Percentiles rank a stretch among this genome's conserved stretches.
Evolutionary conservation across 2,113 vertebrate genomes (phyloP).

Genomic region (Chaetodon auriga): DNA sequence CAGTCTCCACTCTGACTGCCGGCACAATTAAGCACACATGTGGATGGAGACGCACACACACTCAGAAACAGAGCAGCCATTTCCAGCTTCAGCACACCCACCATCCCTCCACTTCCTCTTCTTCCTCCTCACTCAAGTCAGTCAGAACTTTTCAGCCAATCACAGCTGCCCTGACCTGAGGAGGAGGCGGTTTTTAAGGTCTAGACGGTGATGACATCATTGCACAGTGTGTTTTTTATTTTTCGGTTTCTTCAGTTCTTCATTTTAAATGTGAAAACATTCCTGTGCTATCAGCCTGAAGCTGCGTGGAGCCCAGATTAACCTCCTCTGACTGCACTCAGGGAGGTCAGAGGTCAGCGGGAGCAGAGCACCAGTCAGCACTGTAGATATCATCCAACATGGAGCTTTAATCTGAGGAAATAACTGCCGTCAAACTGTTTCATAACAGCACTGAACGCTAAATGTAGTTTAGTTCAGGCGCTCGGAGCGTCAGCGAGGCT

Average conservation of each 20-base stretch:
- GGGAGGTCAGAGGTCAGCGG: too few species aligned
- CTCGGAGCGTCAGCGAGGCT: not conserved
- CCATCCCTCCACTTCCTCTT: not conserved
- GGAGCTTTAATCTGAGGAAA: too few species aligned
- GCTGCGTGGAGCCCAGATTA: too few species aligned
- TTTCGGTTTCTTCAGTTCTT: not conserved
- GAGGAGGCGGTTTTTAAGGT: not conserved
- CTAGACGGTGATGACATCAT: conserved; percentile 1
- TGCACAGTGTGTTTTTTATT: not conserved
- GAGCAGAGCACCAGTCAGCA: too few species aligned
- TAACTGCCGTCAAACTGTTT: too few species aligned
- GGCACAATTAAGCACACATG: conserved; percentile 80
- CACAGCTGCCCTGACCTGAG: not conserved
- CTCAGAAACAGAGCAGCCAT: conserved; percentile 47
- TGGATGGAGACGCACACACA: conserved; percentile 47
- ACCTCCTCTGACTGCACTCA: too few species aligned
- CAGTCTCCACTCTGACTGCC: conserved; percentile 82
- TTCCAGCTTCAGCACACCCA: conserved; percentile 50
- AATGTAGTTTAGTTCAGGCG: too few species aligned
- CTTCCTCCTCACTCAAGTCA: conserved; percentile 1
- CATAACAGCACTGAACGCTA: too few species aligned
- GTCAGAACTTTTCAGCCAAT: conserved; percentile 52
- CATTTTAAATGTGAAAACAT: too few species aligned
- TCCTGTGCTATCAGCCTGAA: too few species aligned
- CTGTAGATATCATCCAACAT: too few species aligned